Evolutionary conservation across 2,113 vertebrate genomes (phyloP).

Genomic region (Cynoglossus semilaevis): DNA sequence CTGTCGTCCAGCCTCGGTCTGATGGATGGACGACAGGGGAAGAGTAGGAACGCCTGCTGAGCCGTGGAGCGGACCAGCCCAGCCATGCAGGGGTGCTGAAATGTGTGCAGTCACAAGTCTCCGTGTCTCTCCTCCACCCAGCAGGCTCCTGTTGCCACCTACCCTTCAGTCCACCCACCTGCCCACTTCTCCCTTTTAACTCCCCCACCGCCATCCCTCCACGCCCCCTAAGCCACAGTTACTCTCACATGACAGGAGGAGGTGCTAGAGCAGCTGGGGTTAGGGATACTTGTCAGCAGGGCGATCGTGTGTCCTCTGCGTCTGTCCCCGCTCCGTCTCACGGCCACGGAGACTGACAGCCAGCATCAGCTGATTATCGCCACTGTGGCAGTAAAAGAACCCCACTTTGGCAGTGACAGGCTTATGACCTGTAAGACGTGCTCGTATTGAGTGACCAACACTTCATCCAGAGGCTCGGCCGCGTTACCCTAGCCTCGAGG

Average conservation of each 20-base stretch:
- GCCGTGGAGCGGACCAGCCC: constrained; percentile 21
- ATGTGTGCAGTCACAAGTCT: constrained; percentile 48
- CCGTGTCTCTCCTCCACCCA: constrained; percentile 49
- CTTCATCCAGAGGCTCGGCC: constrained; percentile 60
- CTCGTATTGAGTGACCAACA: constrained; percentile 70
- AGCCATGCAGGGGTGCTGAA: constrained; percentile 61
- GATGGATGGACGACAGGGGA: constrained; percentile 21
- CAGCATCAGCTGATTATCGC: constrained; percentile 77
- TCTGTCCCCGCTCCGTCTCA: constrained; percentile 55
- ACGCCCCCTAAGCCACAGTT: background rate
- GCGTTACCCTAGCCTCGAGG: constrained; percentile 59
- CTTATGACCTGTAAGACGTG: constrained; percentile 64
- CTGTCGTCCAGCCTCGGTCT: constrained; percentile 10
- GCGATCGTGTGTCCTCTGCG: constrained; percentile 59
- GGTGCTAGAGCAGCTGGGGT: constrained; percentile 59
- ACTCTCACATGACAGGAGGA: constrained; percentile 62
- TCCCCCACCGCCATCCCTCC: background rate
- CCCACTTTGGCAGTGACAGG: constrained; percentile 68
- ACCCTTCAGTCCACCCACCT: constrained; percentile 51
- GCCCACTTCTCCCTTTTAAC: background rate
- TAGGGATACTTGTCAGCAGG: constrained; percentile 70
- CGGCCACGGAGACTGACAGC: constrained; percentile 59
- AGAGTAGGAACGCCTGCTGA: constrained; percentile 20
- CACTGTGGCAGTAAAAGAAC: constrained; percentile 72
- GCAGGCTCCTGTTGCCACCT: constrained; percentile 68